A percentile compares a stretch with the other conserved stretches of the same genome.
These are phyloP conservation scores for Malurus melanocephalus DNA, from an alignment of 2,113 vertebrate species.

Conservation along the genomic window DNA sequence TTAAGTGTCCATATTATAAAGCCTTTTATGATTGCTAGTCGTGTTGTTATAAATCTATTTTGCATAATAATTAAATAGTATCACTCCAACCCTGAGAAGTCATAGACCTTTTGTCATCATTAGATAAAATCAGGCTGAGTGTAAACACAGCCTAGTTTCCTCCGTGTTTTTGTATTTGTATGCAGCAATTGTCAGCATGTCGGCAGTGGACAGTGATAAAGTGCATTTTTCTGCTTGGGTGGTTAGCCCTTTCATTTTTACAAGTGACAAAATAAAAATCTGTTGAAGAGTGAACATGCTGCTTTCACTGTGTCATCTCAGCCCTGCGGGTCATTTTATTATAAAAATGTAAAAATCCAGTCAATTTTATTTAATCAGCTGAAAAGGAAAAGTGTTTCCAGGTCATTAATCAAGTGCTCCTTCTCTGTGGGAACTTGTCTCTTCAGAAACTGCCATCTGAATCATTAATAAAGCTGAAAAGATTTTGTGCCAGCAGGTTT, in stretches of 20 bases:
- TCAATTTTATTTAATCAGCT: slow-evolving; percentile 98
- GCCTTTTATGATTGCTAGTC: slow-evolving; percentile 5
- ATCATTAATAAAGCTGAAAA: slow-evolving; percentile 85
- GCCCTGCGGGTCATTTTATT: slow-evolving; percentile 90
- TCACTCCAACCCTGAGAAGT: slow-evolving; percentile 31
- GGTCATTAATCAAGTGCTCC: slow-evolving; percentile 91
- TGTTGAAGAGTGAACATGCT: slow-evolving; percentile 85
- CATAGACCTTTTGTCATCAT: slow-evolving; percentile 68
- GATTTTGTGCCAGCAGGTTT: slow-evolving; percentile 76
- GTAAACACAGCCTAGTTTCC: slow-evolving; percentile 75
- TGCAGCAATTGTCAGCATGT: slow-evolving; percentile 80
- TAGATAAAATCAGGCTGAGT: slow-evolving; percentile 74
- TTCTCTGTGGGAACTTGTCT: slow-evolving; percentile 85
- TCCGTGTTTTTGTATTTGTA: slow-evolving; percentile 75
- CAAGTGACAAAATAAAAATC: slow-evolving; percentile 88
- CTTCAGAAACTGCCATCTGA: slow-evolving; percentile 84
- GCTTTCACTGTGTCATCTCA: slow-evolving; percentile 87
- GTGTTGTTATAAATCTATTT: slow-evolving; percentile 29
- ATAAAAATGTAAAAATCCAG: slow-evolving; percentile 95
- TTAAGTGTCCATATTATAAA: slow-evolving; percentile 16
- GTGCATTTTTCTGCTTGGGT: slow-evolving; percentile 91
- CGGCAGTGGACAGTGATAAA: slow-evolving; percentile 83
- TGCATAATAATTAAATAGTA: slow-evolving; percentile 67
- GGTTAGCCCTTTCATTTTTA: slow-evolving; percentile 85
- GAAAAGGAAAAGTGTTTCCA: slow-evolving; percentile 95